Base-by-base conservation (phyloP, 2,888 invertebrate genomes). In the Dinocampus coccinellae region DNA sequence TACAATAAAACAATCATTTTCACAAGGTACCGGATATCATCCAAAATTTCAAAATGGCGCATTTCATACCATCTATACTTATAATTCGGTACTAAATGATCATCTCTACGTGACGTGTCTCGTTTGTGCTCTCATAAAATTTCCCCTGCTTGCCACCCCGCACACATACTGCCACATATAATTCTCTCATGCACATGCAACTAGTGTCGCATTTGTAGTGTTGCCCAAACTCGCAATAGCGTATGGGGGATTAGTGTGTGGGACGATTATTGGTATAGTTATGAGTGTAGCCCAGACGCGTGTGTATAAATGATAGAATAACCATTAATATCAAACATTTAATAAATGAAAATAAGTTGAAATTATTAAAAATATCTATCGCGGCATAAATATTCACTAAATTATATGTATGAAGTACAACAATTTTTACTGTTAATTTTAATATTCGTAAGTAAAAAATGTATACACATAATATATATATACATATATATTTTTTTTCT, bases 21-120 rank as follows among this genome's bases (percentile, higher is more conserved):
- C 24, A n/a, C n/a, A n/a, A n/a, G n/a, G n/a, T 55, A 13, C 55
- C 22, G 55, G 55, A 55, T 24, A 53, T 53, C 53, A 55, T 22
- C 11, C 11, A 10, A 1, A 24, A 55, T 24, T 11, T n/a, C 11
- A 55, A 55, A 55, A 55, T 55, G 55, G 55, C 24, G 55, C 11
- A 11, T n/a, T 22, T 11, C 10, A 11, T 6, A 26, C 55, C 55
- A 55, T 55, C 55, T 55, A 26, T 26, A 26, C 11, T 55, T 24
- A 11, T 13, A 2, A 2, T n/a, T 24, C 24, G n/a, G 11, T 24
- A 26, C 26, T n/a, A 26, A 11, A n/a, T 26, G 26, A 26, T 13
- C 24, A 24, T 47, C 6, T 4, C 47, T 47, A 47, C 47, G 47
- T 55, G 55, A 55, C 55, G 55, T 55, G 55, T 55, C n/a, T n/a